Conservation (phyloP, 2,888 invertebrate genomes). For the Spisula solida region DNA sequence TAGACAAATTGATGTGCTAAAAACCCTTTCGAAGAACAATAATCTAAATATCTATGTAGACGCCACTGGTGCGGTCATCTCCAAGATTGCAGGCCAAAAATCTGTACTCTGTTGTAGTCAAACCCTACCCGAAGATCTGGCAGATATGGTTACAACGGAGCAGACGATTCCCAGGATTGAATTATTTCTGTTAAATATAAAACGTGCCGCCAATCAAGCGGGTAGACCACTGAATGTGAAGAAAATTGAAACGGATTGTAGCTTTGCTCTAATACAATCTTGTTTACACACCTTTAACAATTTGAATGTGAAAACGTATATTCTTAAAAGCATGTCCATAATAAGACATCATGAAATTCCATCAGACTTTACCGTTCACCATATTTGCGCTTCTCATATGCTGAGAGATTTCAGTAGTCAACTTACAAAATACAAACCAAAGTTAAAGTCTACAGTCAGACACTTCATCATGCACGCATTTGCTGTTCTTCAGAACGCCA, state of each 20-base stretch:
- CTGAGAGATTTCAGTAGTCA: too few relatives aligned
- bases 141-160: constrained; percentile 22
- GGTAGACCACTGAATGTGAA: neutral
- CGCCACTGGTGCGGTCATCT: neutral
- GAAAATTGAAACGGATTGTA: neutral
- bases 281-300: neutral
- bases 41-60: neutral
- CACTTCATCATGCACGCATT: too few relatives aligned
- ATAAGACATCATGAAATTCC: neutral
- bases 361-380: neutral
- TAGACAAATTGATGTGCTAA: neutral
- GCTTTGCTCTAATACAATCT: neutral
- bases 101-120: neutral
- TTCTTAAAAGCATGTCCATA: neutral
- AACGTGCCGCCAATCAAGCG: too few relatives aligned
- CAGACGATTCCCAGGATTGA: constrained; percentile 17
- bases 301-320: neutral
- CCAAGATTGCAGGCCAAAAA: neutral
- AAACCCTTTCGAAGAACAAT: neutral
- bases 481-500: too few relatives aligned
- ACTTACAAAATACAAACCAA: too few relatives aligned
- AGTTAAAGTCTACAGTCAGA: too few relatives aligned
- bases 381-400: neutral
- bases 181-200: neutral
- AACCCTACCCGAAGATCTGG: neutral